A percentile compares a stretch with the other conserved stretches of the same genome.
These are phyloP conservation scores for Gastrophysa polygoni DNA, from an alignment of 2,888 invertebrate species.

Conservation along the genomic window DNA sequence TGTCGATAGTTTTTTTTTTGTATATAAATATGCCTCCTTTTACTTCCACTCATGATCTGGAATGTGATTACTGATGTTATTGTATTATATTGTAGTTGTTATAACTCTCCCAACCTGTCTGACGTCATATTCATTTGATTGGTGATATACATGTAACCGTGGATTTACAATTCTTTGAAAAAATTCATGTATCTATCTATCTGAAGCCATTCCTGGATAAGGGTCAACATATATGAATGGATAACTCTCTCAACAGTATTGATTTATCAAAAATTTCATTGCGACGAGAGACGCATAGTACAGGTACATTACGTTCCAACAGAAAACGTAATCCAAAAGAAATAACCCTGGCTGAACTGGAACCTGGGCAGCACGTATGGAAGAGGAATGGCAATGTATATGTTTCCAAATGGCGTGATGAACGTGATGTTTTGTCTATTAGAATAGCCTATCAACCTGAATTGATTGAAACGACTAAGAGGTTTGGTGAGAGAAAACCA, in stretches of 20 bases:
- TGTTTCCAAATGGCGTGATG: conserved; percentile 12
- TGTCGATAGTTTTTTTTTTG: no score
- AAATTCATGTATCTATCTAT: no score
- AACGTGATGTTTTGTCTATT: neutral
- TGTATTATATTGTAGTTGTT: no score
- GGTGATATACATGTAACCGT: no score
- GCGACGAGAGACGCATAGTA: neutral
- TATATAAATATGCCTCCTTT: no score
- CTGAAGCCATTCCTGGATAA: conserved; percentile 4
- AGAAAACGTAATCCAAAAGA: neutral
- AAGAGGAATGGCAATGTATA: conserved; percentile 8
- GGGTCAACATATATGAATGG: conserved; percentile 9
- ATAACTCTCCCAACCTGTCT: no score
- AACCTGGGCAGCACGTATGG: conserved; percentile 5
- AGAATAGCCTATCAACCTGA: neutral
- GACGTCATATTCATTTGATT: no score
- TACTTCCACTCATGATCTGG: no score
- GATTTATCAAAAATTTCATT: conserved; percentile 2
- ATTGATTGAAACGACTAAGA: neutral
- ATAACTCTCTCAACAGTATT: conserved; percentile 14
- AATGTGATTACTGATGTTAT: no score
- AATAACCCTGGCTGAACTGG: neutral
- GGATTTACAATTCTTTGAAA: no score
- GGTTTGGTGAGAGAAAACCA: neutral
- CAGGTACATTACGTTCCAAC: neutral